A percentile compares a stretch with the other conserved stretches of the same genome.
Evolutionary conservation across 2,797 vertebrate genomes (phyloP).

Genomic region (Megalops cyprinoides): DNA sequence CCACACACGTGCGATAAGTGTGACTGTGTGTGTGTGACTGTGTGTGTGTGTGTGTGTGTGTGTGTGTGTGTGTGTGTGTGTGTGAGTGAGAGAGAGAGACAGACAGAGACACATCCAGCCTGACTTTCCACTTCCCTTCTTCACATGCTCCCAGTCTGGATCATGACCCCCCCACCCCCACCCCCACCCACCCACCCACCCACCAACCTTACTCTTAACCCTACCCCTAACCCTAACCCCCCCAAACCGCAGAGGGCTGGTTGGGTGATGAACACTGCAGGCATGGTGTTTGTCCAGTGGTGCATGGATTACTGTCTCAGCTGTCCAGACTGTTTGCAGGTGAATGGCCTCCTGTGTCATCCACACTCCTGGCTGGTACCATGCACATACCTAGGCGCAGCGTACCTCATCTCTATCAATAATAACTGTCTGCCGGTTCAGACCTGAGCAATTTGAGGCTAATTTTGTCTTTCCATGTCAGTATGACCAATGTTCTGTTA

Average conservation of each 20-base stretch:
- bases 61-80: neutral
- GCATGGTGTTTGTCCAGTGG: slow-evolving; percentile 69
- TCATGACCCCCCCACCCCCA: too few species aligned
- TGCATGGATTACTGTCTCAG: slow-evolving; percentile 65
- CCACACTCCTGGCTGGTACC: neutral
- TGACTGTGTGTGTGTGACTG: neutral
- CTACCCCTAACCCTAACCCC: neutral
- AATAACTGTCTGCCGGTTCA: too few species aligned
- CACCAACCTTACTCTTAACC: too few species aligned
- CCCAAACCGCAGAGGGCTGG: slow-evolving; percentile 50
- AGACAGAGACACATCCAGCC: neutral
- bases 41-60: neutral
- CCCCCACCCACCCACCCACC: too few species aligned
- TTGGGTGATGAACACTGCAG: slow-evolving; percentile 69
- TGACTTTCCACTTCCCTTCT: neutral
- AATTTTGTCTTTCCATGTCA: too few species aligned
- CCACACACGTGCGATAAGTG: neutral
- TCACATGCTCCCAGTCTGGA: neutral
- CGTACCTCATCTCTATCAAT: neutral
- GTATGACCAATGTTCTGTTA: neutral
- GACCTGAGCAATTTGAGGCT: too few species aligned
- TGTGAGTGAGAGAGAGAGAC: neutral
- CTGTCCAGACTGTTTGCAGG: slow-evolving; percentile 36
- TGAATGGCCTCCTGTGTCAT: neutral
- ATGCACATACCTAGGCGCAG: neutral